Base-by-base conservation (phyloP, 2,797 vertebrate genomes). In the Arrhamphus sclerolepis region DNA sequence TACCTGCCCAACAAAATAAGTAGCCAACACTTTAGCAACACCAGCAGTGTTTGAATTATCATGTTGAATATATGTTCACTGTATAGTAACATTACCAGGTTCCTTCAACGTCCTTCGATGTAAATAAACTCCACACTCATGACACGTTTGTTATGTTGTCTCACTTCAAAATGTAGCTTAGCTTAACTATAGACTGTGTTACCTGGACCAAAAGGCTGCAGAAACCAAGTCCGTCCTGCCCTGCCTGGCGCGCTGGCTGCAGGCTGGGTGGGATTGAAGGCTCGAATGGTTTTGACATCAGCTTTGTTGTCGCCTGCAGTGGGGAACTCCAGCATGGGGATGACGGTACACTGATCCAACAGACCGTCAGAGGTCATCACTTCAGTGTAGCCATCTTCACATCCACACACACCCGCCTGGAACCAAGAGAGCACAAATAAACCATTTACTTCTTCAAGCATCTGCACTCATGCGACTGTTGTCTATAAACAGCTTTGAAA, bases 131-230 rank as follows among this genome's bases (percentile, higher is more conserved):
- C 24, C 24, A 38, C 13, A 14, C 13, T 38, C 34, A 9, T 13
- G 8, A 34, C 31, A 9, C 10, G 13, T 34, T 34, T 34, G 31
- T 34, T 34, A 34, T 34, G 11, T 11, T 31, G 29, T 9, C 13
- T 42, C 42, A 20, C 17, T 18, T 42, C 7, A 19, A 7, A 42
- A 6, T n/a, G 0, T n/a, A 5, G 13, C n/a, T 41, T 14, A 41
- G 14, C 17, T 16, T 41, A n/a, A 9, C 42, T 2, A 11, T 4
- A 38, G 21, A 10, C 16, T 48, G 18, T 11, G 6, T 61, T 91
- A 99, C 97, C 97, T 93, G 95, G 94, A 65, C 95, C 92, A 43
- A 99, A 97, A 0, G 97, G 97, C 81, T 99, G 96, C 21, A 99
- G 93, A 92, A 98, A 98, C 97, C 97, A 99, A 50, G 95, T 97